These are phyloP conservation scores for Sinelater perroti DNA, from an alignment of 2,888 invertebrate genomes.

Conservation along the genomic window DNA sequence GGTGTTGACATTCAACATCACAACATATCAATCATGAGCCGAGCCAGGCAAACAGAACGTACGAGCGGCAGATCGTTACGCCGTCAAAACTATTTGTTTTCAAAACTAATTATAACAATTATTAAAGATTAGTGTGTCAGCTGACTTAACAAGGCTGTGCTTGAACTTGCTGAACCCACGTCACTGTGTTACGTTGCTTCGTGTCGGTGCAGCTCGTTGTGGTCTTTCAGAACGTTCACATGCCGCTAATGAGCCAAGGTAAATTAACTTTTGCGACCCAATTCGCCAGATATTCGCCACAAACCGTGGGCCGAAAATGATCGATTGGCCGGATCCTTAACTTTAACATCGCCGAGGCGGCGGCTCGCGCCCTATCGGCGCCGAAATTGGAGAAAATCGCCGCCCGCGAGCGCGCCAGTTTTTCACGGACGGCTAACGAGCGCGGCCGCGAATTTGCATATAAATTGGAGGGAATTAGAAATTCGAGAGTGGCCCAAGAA, in stretches of 20 bases:
- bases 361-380: too few relatives aligned
- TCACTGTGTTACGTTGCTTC: background rate
- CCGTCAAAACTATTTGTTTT: conserved; percentile 23
- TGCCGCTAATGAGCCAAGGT: background rate
- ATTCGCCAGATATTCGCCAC: too few relatives aligned
- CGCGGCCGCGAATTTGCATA: conserved; percentile 8
- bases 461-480: conserved; percentile 6
- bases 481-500: conserved; percentile 12
- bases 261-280: conserved; percentile 8
- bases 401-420: too few relatives aligned
- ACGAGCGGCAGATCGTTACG: background rate
- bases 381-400: too few relatives aligned
- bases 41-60: background rate
- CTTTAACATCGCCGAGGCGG: too few relatives aligned
- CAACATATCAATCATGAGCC: background rate
- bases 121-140: conserved; percentile 21
- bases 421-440: too few relatives aligned
- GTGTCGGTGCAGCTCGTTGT: background rate
- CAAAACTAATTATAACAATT: conserved; percentile 24
- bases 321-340: too few relatives aligned
- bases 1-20: background rate
- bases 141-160: conserved; percentile 5
- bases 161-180: background rate
- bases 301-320: too few relatives aligned
- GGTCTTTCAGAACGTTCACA: conserved; percentile 12